phyloP scores from a whole-genome alignment of 2,888 invertebrate genomes.

The Plutella xylostella region DNA sequence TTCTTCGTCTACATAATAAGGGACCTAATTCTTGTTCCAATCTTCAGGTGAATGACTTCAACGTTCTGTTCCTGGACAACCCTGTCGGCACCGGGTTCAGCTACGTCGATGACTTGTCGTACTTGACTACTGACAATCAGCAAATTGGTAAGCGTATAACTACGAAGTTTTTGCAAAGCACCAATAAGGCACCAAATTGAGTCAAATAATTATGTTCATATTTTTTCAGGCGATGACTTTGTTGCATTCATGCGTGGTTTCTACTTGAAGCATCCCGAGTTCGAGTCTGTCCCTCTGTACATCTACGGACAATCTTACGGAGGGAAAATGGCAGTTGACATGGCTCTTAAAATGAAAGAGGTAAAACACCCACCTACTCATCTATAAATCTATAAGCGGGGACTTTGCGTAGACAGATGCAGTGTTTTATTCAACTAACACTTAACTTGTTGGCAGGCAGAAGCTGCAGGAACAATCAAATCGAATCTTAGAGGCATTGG shows the following conservation, averaged over 20 bases:
- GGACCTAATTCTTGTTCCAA: neutral
- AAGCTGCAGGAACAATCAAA: no score
- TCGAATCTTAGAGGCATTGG: no score
- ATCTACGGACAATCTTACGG: conserved; percentile 93
- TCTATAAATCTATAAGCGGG: no score
- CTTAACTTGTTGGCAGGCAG: no score
- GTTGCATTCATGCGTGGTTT: conserved; percentile 78
- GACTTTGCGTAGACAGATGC: no score
- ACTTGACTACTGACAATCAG: conserved; percentile 47
- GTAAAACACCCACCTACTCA: no score
- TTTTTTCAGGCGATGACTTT: conserved; percentile 75
- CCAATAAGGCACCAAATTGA: neutral
- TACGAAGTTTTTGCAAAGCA: neutral
- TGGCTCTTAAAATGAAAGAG: conserved; percentile 72
- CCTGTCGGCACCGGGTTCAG: conserved; percentile 92
- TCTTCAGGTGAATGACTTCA: conserved; percentile 77
- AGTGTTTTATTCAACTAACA: no score
- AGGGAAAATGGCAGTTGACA: conserved; percentile 92
- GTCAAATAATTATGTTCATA: neutral
- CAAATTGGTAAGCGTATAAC: conserved; percentile 40
- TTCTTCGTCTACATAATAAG: neutral
- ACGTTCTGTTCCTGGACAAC: conserved; percentile 89
- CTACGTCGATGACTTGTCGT: conserved; percentile 70
- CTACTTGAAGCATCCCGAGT: conserved; percentile 74
- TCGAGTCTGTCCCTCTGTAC: conserved; percentile 80